Evolutionary conservation across 2,888 invertebrate genomes (phyloP).

Genomic region (Suillia variegata): DNA sequence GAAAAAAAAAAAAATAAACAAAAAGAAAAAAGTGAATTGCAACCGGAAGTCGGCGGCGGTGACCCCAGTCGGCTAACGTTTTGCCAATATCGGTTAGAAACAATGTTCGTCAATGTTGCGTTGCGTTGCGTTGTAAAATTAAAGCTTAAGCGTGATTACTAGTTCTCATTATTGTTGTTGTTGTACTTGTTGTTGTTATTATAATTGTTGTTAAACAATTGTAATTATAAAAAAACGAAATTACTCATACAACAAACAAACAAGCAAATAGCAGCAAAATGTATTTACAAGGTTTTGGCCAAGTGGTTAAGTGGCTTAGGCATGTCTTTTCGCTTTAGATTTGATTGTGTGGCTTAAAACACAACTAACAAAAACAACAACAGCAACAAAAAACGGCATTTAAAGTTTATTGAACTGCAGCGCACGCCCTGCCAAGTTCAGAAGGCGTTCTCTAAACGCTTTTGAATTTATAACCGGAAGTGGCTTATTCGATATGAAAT

Average conservation of each 20-base stretch:
- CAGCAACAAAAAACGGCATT: background rate
- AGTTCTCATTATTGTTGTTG: background rate
- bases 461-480: background rate
- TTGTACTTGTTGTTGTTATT: background rate
- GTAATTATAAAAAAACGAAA: background rate
- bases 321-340: too few species aligned
- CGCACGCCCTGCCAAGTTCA: too few species aligned
- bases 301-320: background rate
- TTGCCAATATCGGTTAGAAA: background rate
- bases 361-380: background rate
- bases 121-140: background rate
- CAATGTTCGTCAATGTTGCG: background rate
- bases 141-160: background rate
- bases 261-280: background rate
- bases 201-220: background rate
- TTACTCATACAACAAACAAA: background rate
- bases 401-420: background rate
- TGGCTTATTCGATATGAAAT: too few species aligned
- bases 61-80: background rate
- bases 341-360: background rate
- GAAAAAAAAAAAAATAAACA: too few species aligned
- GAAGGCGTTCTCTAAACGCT: background rate
- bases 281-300: background rate
- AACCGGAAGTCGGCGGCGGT: background rate
- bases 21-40: too few species aligned